Conservation (phyloP, 2,797 vertebrate genomes). For the Malacoctenus gilli region DNA sequence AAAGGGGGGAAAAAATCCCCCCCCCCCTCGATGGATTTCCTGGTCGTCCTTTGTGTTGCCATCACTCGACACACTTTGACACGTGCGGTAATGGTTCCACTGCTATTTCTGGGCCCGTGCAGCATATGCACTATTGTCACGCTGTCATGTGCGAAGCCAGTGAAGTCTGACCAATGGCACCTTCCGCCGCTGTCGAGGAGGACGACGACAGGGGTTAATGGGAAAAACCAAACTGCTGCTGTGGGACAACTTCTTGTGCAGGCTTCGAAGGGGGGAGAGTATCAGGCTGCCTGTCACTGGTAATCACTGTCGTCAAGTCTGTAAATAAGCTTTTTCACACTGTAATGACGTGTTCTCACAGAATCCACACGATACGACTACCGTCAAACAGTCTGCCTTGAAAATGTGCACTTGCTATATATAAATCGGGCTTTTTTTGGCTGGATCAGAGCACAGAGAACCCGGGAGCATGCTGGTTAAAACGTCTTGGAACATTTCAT, state of each 20-base stretch:
- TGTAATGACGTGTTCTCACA: constrained; percentile 37
- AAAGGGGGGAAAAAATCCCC: neutral
- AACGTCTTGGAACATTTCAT: no score
- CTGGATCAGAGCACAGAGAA: no score
- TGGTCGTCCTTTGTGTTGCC: constrained; percentile 14
- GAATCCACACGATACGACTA: neutral
- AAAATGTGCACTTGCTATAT: no score
- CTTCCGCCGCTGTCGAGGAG: constrained; percentile 47
- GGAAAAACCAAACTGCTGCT: constrained; percentile 56
- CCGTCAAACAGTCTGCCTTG: neutral
- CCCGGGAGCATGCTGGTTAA: no score
- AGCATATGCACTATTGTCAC: constrained; percentile 23
- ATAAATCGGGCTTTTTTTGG: no score
- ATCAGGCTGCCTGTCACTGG: constrained; percentile 57
- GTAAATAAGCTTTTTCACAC: constrained; percentile 31
- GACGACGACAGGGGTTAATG: constrained; percentile 56
- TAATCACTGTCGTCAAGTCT: constrained; percentile 51
- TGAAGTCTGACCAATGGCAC: constrained; percentile 50
- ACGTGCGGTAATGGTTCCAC: constrained; percentile 3
- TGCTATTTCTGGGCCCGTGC: constrained; percentile 22
- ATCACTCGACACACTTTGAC: constrained; percentile 7
- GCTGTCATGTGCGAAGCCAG: constrained; percentile 35
- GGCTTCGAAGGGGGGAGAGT: constrained; percentile 47
- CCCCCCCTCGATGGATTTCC: neutral
- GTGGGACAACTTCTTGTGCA: constrained; percentile 44